Conservation (phyloP, 2,797 vertebrate genomes). For the Rhinogobio ventralis region DNA sequence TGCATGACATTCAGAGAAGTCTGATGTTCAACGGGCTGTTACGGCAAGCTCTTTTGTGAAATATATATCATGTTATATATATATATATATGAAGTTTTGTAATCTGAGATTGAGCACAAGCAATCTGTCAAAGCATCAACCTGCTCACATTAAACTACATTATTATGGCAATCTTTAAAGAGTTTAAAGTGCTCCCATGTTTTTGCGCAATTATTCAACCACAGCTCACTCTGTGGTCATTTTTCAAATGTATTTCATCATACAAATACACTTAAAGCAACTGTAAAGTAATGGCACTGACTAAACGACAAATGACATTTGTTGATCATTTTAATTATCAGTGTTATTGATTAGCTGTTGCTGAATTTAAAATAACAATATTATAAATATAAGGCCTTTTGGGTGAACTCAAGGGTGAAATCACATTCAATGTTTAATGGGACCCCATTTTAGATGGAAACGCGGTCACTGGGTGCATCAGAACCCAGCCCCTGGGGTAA, state of each 20-base stretch:
- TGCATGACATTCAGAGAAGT: not conserved
- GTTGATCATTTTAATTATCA: not conserved
- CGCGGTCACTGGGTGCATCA: constrained; percentile 23
- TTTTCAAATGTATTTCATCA: not conserved
- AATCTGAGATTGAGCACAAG: not conserved
- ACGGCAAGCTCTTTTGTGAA: not conserved
- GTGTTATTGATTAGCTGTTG: no score
- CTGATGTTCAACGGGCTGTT: not conserved
- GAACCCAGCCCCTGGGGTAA: constrained; percentile 12
- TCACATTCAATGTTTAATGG: not conserved
- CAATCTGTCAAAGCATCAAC: not conserved
- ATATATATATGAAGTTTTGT: not conserved
- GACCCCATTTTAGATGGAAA: constrained; percentile 24
- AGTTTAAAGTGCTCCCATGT: not conserved
- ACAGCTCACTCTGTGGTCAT: not conserved
- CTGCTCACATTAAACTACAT: not conserved
- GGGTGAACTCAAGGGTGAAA: constrained; percentile 3
- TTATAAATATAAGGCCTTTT: not conserved
- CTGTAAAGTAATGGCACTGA: not conserved
- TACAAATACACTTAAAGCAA: not conserved
- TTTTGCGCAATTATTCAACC: not conserved
- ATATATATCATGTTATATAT: not conserved
- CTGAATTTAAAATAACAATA: not conserved
- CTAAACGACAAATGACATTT: not conserved
- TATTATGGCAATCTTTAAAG: not conserved